These are phyloP conservation scores for Drosophila ambigua DNA, from an alignment of 1,140 invertebrate species.

Conservation along the genomic window DNA sequence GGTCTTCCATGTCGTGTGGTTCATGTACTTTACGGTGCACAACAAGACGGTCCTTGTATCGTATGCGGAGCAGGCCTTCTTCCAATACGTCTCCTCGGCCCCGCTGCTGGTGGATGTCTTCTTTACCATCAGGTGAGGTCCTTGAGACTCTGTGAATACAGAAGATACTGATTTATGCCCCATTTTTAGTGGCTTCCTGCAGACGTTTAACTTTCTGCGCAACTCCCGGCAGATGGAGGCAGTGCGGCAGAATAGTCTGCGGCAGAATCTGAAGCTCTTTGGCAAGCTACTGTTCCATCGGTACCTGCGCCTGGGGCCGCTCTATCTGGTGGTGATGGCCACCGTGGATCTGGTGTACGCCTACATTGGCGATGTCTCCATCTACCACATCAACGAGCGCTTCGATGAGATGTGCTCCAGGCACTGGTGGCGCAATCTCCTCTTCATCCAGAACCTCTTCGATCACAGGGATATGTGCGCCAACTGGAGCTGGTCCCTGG, in stretches of 20 bases:
- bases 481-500: constrained; percentile 92
- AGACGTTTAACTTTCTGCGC: constrained; percentile 77
- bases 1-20: constrained; percentile 83
- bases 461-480: constrained; percentile 87
- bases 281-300: constrained; percentile 77
- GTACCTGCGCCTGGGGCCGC: constrained; percentile 84
- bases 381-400: constrained; percentile 85
- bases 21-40: constrained; percentile 81
- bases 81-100: constrained; percentile 80
- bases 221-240: constrained; percentile 64
- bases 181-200: constrained; percentile 72
- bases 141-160: too few relatives aligned
- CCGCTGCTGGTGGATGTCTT: constrained; percentile 83
- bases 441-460: constrained; percentile 87
- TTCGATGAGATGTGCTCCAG: constrained; percentile 85
- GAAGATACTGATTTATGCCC: neutral
- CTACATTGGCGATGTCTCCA: constrained; percentile 84
- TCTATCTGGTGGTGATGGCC: constrained; percentile 85
- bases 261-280: constrained; percentile 69
- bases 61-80: constrained; percentile 77
- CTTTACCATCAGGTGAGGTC: constrained; percentile 79
- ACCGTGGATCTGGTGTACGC: constrained; percentile 84
- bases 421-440: constrained; percentile 87
- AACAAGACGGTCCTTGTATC: constrained; percentile 79
- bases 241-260: constrained; percentile 65